phyloP scores from a whole-genome alignment of 2,113 vertebrate species.

The Galemys pyrenaicus region DNA sequence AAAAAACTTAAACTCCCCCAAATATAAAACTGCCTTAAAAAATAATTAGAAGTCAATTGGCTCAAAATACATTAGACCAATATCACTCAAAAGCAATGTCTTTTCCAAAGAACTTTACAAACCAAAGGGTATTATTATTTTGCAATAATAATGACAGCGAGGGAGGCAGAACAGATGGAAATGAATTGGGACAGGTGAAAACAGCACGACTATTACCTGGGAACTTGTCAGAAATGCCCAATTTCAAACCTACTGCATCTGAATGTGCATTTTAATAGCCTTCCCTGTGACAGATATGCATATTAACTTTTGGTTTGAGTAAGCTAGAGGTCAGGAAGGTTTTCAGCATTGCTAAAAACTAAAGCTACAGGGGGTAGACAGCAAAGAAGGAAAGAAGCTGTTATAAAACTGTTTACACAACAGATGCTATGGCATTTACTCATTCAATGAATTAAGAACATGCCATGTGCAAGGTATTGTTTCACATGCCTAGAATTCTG shows the following conservation, averaged over 20 bases:
- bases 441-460: not conserved
- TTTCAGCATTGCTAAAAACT: not conserved
- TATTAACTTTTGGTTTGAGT: not conserved
- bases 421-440: not conserved
- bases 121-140: not conserved
- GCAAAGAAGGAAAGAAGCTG: not conserved
- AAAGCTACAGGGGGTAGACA: not conserved
- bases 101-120: not conserved
- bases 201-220: not conserved
- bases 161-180: not conserved
- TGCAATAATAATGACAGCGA: not conserved
- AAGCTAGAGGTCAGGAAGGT: not conserved
- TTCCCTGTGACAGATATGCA: not conserved
- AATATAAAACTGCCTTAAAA: not conserved
- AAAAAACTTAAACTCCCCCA: not conserved
- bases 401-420: not conserved
- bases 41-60: not conserved
- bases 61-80: not conserved
- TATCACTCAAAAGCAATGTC: constrained; percentile 3
- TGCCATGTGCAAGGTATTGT: not conserved
- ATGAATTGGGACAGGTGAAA: not conserved
- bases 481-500: not conserved
- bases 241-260: not conserved
- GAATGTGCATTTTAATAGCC: not conserved
- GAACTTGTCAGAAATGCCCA: not conserved